Evolutionary conservation across 2,888 invertebrate species (phyloP).

Genomic region (Yponomeuta sedellus): DNA sequence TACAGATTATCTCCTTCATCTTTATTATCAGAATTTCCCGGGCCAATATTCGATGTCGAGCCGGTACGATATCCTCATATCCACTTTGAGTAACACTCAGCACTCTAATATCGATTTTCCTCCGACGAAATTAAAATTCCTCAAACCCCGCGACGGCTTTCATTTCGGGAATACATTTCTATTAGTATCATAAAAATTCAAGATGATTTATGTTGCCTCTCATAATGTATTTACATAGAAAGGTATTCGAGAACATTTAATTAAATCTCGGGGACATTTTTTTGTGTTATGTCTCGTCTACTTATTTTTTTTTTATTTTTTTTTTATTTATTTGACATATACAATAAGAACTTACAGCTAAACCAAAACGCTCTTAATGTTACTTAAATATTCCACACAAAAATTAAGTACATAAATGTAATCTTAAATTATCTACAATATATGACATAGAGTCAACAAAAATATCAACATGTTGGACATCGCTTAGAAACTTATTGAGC

Average conservation of each 20-base stretch:
- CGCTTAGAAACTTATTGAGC: too few species aligned
- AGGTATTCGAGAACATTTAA: background rate
- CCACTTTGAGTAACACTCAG: slow-evolving; percentile 11
- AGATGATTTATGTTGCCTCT: background rate
- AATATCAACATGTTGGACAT: too few species aligned
- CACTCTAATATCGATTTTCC: slow-evolving; percentile 7
- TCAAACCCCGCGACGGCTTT: slow-evolving; percentile 5
- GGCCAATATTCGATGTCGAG: slow-evolving; percentile 4
- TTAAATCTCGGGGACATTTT: background rate
- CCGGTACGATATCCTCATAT: slow-evolving; percentile 10
- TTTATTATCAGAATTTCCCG: background rate
- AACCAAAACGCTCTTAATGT: too few species aligned
- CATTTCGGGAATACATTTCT: slow-evolving; percentile 4
- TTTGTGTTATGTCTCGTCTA: background rate
- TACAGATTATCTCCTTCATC: background rate
- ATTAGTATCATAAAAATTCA: slow-evolving; percentile 2
- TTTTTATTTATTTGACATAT: too few species aligned
- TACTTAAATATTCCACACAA: too few species aligned
- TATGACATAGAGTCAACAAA: too few species aligned
- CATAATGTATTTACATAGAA: background rate
- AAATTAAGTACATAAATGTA: too few species aligned
- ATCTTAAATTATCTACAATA: too few species aligned
- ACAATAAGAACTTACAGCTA: too few species aligned
- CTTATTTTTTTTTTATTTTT: too few species aligned
- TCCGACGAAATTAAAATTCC: slow-evolving; percentile 7